phyloP scores from a whole-genome alignment of 2,888 invertebrate genomes.

The Xanthorhoe spadicearia region DNA sequence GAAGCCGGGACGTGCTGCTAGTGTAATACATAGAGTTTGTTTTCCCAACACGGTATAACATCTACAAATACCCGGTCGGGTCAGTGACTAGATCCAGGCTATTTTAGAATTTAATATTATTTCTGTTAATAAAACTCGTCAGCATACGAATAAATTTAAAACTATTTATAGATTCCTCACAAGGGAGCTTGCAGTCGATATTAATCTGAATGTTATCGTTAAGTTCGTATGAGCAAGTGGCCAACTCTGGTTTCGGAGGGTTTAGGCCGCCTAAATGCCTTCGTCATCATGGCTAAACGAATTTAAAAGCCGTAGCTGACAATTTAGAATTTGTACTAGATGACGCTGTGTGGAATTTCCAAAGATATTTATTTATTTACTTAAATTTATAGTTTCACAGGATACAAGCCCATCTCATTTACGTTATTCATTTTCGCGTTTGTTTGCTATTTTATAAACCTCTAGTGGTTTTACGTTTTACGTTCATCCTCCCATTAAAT shows the following conservation, averaged over 20 bases:
- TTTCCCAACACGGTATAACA: too few relatives aligned
- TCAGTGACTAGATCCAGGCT: slow-evolving; percentile 3
- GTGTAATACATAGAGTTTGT: too few relatives aligned
- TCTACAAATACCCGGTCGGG: background rate
- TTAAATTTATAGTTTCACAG: too few relatives aligned
- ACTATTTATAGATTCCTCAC: slow-evolving; percentile 10
- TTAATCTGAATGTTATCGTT: background rate
- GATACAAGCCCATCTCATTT: background rate
- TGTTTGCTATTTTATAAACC: slow-evolving; percentile 2
- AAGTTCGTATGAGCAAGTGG: too few relatives aligned
- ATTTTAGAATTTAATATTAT: slow-evolving; percentile 10
- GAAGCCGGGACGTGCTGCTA: too few relatives aligned
- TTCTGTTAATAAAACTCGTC: slow-evolving; percentile 21
- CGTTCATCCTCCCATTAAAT: slow-evolving; percentile 23
- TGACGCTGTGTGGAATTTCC: too few relatives aligned
- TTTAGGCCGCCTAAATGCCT: too few relatives aligned
- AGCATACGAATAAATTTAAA: slow-evolving; percentile 4
- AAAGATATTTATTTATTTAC: too few relatives aligned
- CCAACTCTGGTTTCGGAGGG: too few relatives aligned
- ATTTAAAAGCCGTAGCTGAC: too few relatives aligned
- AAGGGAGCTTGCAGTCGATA: background rate
- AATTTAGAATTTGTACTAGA: too few relatives aligned
- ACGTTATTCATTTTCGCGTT: background rate
- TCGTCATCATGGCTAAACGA: too few relatives aligned
- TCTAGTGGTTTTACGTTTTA: slow-evolving; percentile 21